Evolutionary conservation across 2,113 vertebrate genomes (phyloP), one percentile per base, ranked within the genome.

Genomic region (Phaetusa simplex): DNA sequence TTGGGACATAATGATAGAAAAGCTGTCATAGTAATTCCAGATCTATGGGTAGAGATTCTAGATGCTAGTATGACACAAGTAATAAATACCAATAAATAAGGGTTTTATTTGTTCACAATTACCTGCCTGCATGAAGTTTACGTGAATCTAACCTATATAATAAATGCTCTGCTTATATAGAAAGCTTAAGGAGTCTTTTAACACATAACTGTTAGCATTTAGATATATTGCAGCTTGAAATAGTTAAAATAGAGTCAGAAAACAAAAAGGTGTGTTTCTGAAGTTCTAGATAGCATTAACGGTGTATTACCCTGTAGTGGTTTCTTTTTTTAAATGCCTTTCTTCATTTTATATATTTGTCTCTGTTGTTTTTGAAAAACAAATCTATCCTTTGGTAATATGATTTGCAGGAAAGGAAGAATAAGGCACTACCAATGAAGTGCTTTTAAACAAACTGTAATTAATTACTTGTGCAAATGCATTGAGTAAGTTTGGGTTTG

Each of bases 401-500:
- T 70, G 52, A 73, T 15, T 3, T 89, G 40, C 79, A 82, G 56
- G 71, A 97, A 93, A 93, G 76, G 20, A 93, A 83, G 86, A 94
- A 92, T 66, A 90, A 94, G 89, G 21, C 79, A 67, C 58, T 93
- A 62, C 72, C 88, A 91, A 83, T 76, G 55, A 94, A 97, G 47
- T 90, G 67, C 72, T 97, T 97, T 92, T 92, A 95, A 95, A 80
- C 69, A 94, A 97, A 90, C 70, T 82, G 78, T 91, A 95, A 93
- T 97, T 96, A 97, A 94, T 97, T 97, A 65, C 65, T 50, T 91
- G 72, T 95, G 83, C 83, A 88, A 93, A 83, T 58, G 40, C 82
- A 82, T 86, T 74, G 55, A 88, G 77, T 95, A 71, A 67, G 79
- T 92, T 96, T 96, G 87, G 43, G 52, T 45, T 91, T 97, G 84